Conservation (phyloP, 2,797 vertebrate species). For the Sebastolobus alascanus region DNA sequence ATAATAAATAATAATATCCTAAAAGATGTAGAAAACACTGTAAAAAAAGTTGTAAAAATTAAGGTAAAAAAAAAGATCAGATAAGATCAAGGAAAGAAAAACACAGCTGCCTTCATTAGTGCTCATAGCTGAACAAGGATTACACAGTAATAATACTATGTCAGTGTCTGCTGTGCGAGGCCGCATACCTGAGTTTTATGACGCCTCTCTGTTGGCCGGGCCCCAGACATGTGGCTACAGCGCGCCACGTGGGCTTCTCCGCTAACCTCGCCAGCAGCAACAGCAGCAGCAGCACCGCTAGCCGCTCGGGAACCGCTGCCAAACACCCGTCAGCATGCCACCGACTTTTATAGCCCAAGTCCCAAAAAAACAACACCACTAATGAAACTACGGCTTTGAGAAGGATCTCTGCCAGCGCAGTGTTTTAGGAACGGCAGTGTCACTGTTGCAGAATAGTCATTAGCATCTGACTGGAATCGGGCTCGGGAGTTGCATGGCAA, state of each 20-base stretch:
- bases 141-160: constrained; percentile 31
- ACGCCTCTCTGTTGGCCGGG: constrained; percentile 59
- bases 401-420: constrained; percentile 33
- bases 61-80: not conserved
- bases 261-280: constrained; percentile 54
- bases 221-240: constrained; percentile 70
- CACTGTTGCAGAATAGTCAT: constrained; percentile 58
- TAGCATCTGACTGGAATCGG: constrained; percentile 54
- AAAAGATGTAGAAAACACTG: not conserved
- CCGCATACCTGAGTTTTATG: constrained; percentile 60
- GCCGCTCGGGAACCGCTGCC: constrained; percentile 57
- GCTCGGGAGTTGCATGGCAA: constrained; percentile 28
- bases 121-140: constrained; percentile 20
- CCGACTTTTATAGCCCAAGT: constrained; percentile 68
- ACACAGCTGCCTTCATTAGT: constrained; percentile 21
- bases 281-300: constrained; percentile 49
- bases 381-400: constrained; percentile 58
- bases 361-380: constrained; percentile 59
- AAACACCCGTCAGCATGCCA: constrained; percentile 76
- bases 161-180: constrained; percentile 44
- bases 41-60: not conserved
- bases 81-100: constrained; percentile 16
- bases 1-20: not conserved
- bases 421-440: constrained; percentile 70
- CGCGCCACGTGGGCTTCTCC: constrained; percentile 68